Conservation (phyloP, 2,888 invertebrate species). For the Itoplectis maculator region DNA sequence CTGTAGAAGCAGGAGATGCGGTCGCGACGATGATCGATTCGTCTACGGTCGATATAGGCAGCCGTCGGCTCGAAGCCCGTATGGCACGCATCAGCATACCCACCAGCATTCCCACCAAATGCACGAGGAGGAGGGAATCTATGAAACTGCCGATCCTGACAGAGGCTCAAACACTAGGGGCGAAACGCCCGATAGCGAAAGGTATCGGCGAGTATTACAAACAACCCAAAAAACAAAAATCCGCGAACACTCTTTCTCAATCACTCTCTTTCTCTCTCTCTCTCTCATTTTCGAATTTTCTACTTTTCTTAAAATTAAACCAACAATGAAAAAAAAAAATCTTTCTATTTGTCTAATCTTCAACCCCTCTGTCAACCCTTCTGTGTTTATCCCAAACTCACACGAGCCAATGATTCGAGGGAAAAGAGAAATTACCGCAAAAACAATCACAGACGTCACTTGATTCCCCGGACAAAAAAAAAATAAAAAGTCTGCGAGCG, state of each 20-base stretch:
- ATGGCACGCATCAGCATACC: conserved; percentile 85
- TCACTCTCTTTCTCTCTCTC: conserved; percentile 21
- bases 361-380: conserved; percentile 39
- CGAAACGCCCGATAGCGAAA: conserved; percentile 95
- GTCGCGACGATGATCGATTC: conserved; percentile 90
- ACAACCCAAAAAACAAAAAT: conserved; percentile 43
- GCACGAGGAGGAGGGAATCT: conserved; percentile 93
- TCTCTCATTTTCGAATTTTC: conserved; percentile 23
- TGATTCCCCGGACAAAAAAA: conserved; percentile 13
- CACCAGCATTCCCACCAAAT: conserved; percentile 86
- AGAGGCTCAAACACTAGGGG: conserved; percentile 89
- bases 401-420: conserved; percentile 30
- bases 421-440: not conserved
- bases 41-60: conserved; percentile 87
- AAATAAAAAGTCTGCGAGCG: conserved; percentile 30
- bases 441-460: conserved; percentile 3
- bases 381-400: conserved; percentile 18
- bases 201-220: conserved; percentile 86
- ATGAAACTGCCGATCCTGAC: conserved; percentile 93
- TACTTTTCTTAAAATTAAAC: not conserved
- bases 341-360: conserved; percentile 36
- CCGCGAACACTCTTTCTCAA: conserved; percentile 40
- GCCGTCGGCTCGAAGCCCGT: conserved; percentile 87
- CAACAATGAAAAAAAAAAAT: conserved; percentile 5
- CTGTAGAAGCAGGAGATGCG: conserved; percentile 87